These are phyloP conservation scores for Synodontis membranacea DNA, from an alignment of 2,113 vertebrate genomes.

Conservation along the genomic window DNA sequence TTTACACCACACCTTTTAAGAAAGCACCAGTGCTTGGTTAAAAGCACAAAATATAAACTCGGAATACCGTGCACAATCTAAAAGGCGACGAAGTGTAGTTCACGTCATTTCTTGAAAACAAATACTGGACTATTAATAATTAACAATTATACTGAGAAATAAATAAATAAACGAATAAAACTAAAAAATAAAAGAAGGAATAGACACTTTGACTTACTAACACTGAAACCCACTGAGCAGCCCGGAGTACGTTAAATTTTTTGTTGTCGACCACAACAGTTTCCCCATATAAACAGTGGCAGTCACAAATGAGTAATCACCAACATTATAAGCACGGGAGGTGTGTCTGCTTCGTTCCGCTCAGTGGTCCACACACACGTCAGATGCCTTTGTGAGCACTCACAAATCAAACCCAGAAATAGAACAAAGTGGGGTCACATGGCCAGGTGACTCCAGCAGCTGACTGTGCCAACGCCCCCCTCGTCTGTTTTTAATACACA, in stretches of 20 bases:
- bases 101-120: background rate
- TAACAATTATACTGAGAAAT: background rate
- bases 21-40: background rate
- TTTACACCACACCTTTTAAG: background rate
- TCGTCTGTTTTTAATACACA: background rate
- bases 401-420: constrained; percentile 68
- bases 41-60: background rate
- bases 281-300: background rate
- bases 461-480: constrained; percentile 6
- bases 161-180: background rate
- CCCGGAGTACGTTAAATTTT: background rate
- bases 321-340: constrained; percentile 21
- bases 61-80: background rate
- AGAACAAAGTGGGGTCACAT: constrained; percentile 61
- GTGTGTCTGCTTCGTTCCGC: background rate
- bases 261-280: background rate
- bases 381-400: constrained; percentile 40
- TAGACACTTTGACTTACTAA: constrained; percentile 28
- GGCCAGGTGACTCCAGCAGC: constrained; percentile 56
- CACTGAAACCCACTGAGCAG: background rate
- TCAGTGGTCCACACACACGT: constrained; percentile 43
- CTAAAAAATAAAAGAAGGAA: background rate
- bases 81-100: background rate
- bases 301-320: background rate
- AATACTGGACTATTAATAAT: background rate